Evolutionary conservation across 37 sponge, comb jelly and placozoan genomes (phyloP), one percentile per base, ranked within the genome.

Genomic region (Sycon ciliatum): DNA sequence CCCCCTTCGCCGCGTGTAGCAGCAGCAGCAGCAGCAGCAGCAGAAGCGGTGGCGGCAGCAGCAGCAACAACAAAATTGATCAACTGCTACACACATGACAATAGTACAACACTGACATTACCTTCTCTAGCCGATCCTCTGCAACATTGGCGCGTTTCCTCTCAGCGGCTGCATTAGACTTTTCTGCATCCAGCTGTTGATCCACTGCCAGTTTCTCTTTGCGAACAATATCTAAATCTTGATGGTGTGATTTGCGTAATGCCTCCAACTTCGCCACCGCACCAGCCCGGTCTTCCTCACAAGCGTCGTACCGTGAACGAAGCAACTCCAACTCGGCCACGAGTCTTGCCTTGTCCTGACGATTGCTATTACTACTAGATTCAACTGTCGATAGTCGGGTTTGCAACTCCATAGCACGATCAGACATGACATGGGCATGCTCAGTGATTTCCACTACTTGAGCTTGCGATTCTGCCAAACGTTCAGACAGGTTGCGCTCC

Each of bases 401-500:
- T 55, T 85, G 78, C 5, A 82, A 39, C 18, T 58, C 70, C 57
- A 76, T 29, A 5, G 76, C 76, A 32, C 73, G 78, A 33, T 89
- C 90, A 7, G 75, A 34, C 60, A 80, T 73, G 35, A 38, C 34
- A 27, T 83, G 57, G 40, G 84, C 90, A 39, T 72, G 82, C 36
- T 85, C 90, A 28, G 63, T 26, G 13, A 75, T 70, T 40, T 49
- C 30, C 38, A 40, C 79, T 32, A 85, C 36, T 38, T 85, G 83
- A 0, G 77, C 26, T 33, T 89, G 85, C 60, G 40, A 34, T 7
- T 35, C 36, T 29, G 64, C 24, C 39, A 94, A 54, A 79, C 87
- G 83, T 60, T 94, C 89, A 24, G 85, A 86, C 33, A 94, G 58
- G 33, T 33, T 81, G 24, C 37, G 30, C 69, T 94, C 95, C 30